Percentiles rank a stretch among this genome's conserved stretches.
These are phyloP conservation scores for Micrastur ruficollis DNA, from an alignment of 2,797 vertebrate genomes.

Conservation along the genomic window DNA sequence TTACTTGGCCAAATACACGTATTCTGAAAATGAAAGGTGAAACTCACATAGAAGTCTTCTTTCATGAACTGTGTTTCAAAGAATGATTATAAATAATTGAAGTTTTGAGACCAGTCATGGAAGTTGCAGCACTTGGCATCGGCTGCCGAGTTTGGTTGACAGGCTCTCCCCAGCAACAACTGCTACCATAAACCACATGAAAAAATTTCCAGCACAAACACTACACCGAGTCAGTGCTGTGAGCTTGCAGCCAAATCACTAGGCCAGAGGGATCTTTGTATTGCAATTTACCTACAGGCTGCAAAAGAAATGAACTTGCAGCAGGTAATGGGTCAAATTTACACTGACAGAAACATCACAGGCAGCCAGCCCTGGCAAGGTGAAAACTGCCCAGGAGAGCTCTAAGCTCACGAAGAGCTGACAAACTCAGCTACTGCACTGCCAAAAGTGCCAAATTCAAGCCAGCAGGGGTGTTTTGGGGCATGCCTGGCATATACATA, in stretches of 20 bases:
- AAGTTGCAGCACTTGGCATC: not conserved
- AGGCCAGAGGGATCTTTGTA: not conserved
- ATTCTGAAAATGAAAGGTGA: not conserved
- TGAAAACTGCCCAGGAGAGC: not conserved
- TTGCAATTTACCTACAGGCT: not conserved
- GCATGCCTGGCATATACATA: not conserved
- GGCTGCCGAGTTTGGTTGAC: not conserved
- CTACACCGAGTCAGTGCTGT: rapidly evolving
- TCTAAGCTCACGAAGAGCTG: not conserved
- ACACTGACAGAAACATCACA: not conserved
- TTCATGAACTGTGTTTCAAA: not conserved
- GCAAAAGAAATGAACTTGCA: not conserved
- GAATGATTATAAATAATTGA: not conserved
- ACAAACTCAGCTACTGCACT: not conserved
- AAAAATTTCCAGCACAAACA: not conserved
- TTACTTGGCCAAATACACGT: not conserved
- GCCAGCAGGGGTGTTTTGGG: not conserved
- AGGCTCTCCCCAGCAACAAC: not conserved
- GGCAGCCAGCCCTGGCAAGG: not conserved
- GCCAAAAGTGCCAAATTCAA: not conserved
- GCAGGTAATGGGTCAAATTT: not conserved
- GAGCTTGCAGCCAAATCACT: not conserved
- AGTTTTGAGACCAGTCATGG: not conserved
- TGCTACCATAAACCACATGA: not conserved
- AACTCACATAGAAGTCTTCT: not conserved